Evolutionary conservation across 2,888 invertebrate species (phyloP).

Genomic region (Holacanthella duospinosa): DNA sequence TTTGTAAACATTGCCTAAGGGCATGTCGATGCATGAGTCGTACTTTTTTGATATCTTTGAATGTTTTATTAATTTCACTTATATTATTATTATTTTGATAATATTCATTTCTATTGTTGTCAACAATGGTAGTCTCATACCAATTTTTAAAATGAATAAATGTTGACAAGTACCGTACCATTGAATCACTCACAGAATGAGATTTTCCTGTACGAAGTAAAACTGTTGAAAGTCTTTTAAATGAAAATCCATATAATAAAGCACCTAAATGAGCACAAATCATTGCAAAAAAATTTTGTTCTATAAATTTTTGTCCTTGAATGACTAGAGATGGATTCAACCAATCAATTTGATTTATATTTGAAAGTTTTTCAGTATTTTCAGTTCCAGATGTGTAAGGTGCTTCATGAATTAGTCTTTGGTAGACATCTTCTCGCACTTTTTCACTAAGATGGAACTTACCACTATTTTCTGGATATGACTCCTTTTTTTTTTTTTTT

Average conservation of each 20-base stretch:
- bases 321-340: constrained; percentile 18
- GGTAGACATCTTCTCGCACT: constrained; percentile 13
- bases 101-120: too few relatives aligned
- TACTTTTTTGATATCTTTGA: constrained; percentile 10
- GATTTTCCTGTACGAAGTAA: constrained; percentile 39
- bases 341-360: constrained; percentile 24
- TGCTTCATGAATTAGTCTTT: constrained; percentile 18
- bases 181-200: constrained; percentile 38
- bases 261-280: constrained; percentile 21
- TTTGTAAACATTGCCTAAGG: background rate
- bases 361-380: constrained; percentile 14
- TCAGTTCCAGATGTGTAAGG: constrained; percentile 20
- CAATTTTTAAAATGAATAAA: constrained; percentile 40
- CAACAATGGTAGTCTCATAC: constrained; percentile 40
- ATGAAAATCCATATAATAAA: constrained; percentile 24
- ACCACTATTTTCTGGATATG: too few relatives aligned
- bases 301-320: constrained; percentile 16
- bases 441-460: background rate
- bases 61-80: background rate
- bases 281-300: constrained; percentile 16
- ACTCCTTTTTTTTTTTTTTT: background rate
- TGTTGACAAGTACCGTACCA: constrained; percentile 41
- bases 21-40: constrained; percentile 22
- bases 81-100: constrained; percentile 20
- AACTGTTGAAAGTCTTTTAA: constrained; percentile 24